These are phyloP conservation scores for Drosophila ogumai DNA, from an alignment of 1,140 invertebrate species.

Conservation along the genomic window DNA sequence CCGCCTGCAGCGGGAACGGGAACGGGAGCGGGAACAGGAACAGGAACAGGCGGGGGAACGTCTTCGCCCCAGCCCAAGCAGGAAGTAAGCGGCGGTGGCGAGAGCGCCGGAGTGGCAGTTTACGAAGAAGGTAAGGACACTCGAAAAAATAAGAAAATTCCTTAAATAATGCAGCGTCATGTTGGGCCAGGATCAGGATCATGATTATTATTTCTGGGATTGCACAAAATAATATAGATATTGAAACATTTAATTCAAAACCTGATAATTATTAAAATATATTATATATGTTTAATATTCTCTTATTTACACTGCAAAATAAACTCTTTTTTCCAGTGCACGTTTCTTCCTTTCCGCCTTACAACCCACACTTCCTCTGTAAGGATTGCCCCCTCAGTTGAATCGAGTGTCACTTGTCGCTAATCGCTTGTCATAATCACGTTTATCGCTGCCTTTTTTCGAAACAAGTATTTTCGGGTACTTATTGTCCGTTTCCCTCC, in stretches of 20 bases:
- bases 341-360: neutral
- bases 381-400: conserved; percentile 26
- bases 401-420: conserved; percentile 77
- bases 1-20: conserved; percentile 25
- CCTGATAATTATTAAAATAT: neutral
- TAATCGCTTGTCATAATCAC: conserved; percentile 79
- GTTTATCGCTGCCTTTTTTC: conserved; percentile 72
- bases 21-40: conserved; percentile 28
- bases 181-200: neutral
- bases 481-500: conserved; percentile 32
- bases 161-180: neutral
- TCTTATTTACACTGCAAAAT: no score
- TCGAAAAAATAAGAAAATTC: conserved; percentile 1
- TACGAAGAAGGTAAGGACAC: conserved; percentile 68
- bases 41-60: conserved; percentile 23
- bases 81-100: conserved; percentile 60
- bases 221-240: no score
- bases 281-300: neutral
- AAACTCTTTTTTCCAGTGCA: conserved; percentile 4
- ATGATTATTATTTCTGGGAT: neutral
- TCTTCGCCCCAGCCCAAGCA: conserved; percentile 59
- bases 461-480: conserved; percentile 53
- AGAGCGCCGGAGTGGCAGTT: conserved; percentile 30
- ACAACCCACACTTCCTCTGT: conserved; percentile 15
- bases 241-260: neutral